Evolutionary conservation across 2,888 invertebrate species (phyloP).

Genomic region (Neoscelio sp.): DNA sequence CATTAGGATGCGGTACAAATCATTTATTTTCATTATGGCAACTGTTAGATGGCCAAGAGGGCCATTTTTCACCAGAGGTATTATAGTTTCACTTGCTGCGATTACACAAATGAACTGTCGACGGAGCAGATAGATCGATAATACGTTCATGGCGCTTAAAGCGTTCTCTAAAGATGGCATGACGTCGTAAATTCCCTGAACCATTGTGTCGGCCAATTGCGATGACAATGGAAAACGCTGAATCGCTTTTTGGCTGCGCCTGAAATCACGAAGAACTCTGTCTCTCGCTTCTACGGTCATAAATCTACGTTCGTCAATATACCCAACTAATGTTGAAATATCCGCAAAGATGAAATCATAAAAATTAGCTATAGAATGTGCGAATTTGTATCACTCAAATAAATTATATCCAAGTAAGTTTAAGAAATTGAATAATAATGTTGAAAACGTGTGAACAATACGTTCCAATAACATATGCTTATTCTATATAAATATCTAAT

Average conservation of each 20-base stretch:
- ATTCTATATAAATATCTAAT: too few species aligned
- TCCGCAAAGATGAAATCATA: slow-evolving; percentile 21
- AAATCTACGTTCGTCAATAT: slow-evolving; percentile 70
- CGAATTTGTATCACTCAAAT: slow-evolving; percentile 20
- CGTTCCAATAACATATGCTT: too few species aligned
- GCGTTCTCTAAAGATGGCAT: slow-evolving; percentile 69
- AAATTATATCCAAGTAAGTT: too few species aligned
- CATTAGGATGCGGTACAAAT: not conserved
- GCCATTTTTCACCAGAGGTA: slow-evolving; percentile 61
- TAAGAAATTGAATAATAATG: too few species aligned
- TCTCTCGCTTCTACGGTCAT: slow-evolving; percentile 59
- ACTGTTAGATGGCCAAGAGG: slow-evolving; percentile 55
- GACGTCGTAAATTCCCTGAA: slow-evolving; percentile 73
- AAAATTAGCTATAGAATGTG: slow-evolving; percentile 38
- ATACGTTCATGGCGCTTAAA: slow-evolving; percentile 66
- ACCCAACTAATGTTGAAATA: slow-evolving; percentile 41
- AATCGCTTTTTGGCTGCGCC: slow-evolving; percentile 72
- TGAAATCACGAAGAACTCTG: slow-evolving; percentile 71
- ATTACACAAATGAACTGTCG: slow-evolving; percentile 68
- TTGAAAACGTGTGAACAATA: too few species aligned
- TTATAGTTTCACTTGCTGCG: slow-evolving; percentile 68
- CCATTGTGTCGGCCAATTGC: slow-evolving; percentile 72
- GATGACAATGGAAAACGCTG: slow-evolving; percentile 76
- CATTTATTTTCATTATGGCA: slow-evolving; percentile 64
- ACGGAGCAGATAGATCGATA: slow-evolving; percentile 67